These are phyloP conservation scores for Micrasema longulum DNA, from an alignment of 1,140 invertebrate genomes.

Conservation along the genomic window DNA sequence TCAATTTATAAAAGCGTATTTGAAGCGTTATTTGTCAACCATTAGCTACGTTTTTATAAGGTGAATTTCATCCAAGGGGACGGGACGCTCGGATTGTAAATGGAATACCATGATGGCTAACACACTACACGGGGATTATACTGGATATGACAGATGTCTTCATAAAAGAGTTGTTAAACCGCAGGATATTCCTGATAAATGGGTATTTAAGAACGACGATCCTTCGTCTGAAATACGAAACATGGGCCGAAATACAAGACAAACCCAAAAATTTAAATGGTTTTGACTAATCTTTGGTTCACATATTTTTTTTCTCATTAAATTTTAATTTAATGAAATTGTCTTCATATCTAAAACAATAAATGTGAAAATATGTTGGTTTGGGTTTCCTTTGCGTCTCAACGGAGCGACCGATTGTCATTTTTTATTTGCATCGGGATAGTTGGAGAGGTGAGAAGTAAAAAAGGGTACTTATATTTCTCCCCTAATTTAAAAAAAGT, in stretches of 20 bases:
- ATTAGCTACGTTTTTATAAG: slow-evolving; percentile 17
- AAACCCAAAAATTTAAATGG: background rate
- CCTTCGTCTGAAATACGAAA: slow-evolving; percentile 5
- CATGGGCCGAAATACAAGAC: slow-evolving; percentile 9
- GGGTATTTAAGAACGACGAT: slow-evolving; percentile 17
- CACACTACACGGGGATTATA: slow-evolving; percentile 24
- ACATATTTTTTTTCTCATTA: background rate
- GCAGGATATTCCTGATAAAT: slow-evolving; percentile 30
- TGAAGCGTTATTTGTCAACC: background rate
- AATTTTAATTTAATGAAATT: too few relatives aligned
- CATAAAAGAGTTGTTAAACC: slow-evolving; percentile 36
- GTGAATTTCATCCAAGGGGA: background rate
- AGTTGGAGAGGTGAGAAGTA: too few relatives aligned
- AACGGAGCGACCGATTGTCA: too few relatives aligned
- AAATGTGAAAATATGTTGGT: too few relatives aligned
- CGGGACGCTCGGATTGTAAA: background rate
- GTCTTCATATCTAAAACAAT: too few relatives aligned
- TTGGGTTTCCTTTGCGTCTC: too few relatives aligned
- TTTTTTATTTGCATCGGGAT: too few relatives aligned
- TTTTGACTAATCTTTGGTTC: background rate
- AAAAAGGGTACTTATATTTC: too few relatives aligned
- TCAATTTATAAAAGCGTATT: too few relatives aligned
- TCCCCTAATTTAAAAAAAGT: too few relatives aligned
- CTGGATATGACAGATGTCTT: slow-evolving; percentile 32
- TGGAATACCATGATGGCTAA: background rate